A percentile compares a stretch with the other conserved stretches of the same genome.
Evolutionary conservation across 2,888 invertebrate genomes (phyloP).

Genomic region (Escarpia spicata): DNA sequence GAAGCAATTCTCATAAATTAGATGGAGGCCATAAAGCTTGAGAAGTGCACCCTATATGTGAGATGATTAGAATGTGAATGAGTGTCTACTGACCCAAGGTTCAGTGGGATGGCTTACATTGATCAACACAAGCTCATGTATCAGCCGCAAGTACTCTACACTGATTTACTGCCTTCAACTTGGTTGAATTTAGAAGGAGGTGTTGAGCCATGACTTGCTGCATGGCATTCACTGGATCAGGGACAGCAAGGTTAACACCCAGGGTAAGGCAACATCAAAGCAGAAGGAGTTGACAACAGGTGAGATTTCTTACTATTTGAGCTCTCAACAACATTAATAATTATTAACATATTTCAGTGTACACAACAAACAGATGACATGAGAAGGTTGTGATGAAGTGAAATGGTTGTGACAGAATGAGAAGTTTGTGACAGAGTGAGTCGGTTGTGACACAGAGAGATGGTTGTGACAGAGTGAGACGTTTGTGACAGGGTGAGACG

Average conservation of each 20-base stretch:
- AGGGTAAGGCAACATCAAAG: background rate
- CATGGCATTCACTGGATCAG: background rate
- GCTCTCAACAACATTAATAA: background rate
- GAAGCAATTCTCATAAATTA: background rate
- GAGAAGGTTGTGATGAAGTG: background rate
- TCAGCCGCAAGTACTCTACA: background rate
- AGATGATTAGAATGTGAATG: background rate
- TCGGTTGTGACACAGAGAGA: too few species aligned
- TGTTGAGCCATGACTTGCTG: background rate
- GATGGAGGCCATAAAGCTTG: background rate
- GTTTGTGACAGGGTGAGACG: too few species aligned
- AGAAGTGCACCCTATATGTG: background rate
- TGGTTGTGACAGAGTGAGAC: too few species aligned
- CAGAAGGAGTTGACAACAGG: background rate
- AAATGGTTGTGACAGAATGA: background rate
- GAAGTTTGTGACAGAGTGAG: too few species aligned
- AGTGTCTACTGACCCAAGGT: background rate
- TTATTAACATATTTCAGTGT: background rate
- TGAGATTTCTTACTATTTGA: background rate
- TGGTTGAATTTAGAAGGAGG: background rate
- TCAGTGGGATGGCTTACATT: constrained; percentile 5
- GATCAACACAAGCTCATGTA: background rate
- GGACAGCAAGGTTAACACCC: background rate
- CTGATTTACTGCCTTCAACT: constrained; percentile 11
- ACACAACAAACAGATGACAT: background rate